Percentiles rank a stretch among this genome's conserved stretches.
Evolutionary conservation across 2,797 vertebrate species (phyloP).

Genomic region (Babyrousa celebensis): DNA sequence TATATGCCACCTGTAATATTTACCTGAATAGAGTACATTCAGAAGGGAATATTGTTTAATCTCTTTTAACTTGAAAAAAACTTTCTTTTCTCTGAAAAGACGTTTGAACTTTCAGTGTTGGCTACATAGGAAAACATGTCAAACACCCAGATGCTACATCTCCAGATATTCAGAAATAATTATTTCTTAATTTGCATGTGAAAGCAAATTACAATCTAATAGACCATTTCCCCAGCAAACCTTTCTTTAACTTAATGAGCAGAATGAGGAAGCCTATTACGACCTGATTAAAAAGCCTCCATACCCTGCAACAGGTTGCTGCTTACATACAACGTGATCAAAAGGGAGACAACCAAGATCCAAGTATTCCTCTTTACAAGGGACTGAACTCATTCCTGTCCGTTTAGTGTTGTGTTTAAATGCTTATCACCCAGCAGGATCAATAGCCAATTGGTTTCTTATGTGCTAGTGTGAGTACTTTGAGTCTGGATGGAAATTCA

Average conservation of each 20-base stretch:
- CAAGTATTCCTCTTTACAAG: conserved; percentile 79
- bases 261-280: conserved; percentile 88
- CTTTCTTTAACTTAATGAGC: conserved; percentile 92
- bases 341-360: conserved; percentile 66
- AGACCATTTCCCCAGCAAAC: conserved; percentile 91
- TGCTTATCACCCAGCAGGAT: not conserved
- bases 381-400: conserved; percentile 70
- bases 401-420: conserved; percentile 69
- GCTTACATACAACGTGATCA: conserved; percentile 60
- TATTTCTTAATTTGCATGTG: conserved; percentile 92
- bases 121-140: conserved; percentile 87
- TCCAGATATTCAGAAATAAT: conserved; percentile 92
- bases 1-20: conserved; percentile 53
- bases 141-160: conserved; percentile 87
- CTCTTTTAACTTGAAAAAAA: conserved; percentile 79
- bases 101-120: conserved; percentile 85
- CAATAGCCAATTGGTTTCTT: conserved; percentile 67
- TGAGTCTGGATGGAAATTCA: conserved; percentile 64
- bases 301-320: conserved; percentile 82
- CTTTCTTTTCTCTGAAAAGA: conserved; percentile 80
- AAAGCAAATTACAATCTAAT: conserved; percentile 92
- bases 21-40: conserved; percentile 63
- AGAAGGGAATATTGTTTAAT: conserved; percentile 75
- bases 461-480: conserved; percentile 26
- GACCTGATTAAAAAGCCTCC: conserved; percentile 88